Conservation (phyloP, 1,140 invertebrate species). For the Conus betulinus region DNA sequence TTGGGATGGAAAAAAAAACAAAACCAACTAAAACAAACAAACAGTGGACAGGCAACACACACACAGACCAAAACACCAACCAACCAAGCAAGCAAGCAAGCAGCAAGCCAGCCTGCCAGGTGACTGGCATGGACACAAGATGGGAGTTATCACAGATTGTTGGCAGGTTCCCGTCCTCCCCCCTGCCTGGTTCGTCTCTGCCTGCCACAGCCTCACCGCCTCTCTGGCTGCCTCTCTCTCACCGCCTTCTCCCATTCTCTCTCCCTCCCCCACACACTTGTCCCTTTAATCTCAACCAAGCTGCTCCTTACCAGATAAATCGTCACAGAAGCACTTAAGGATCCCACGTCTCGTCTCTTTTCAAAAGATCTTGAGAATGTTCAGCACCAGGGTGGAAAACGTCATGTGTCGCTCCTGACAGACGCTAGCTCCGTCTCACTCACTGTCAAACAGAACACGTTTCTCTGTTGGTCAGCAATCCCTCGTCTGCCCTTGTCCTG, state of each 20-base stretch:
- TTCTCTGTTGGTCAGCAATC: not conserved
- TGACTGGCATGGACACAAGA: no score
- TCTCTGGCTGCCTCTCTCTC: not conserved
- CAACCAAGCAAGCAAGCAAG: no score
- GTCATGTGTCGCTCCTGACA: not conserved
- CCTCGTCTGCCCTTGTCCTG: not conserved
- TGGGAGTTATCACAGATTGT: conserved; percentile 3
- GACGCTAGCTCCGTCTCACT: not conserved
- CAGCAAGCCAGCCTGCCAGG: no score
- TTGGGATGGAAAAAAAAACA: no score
- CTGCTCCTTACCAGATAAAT: not conserved
- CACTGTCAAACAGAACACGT: not conserved
- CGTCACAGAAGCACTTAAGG: not conserved
- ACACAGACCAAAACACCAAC: no score
- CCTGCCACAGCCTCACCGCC: no score
- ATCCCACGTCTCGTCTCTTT: not conserved
- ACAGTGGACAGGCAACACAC: no score
- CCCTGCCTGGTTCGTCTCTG: not conserved
- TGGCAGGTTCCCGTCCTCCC: not conserved
- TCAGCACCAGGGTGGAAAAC: conserved; percentile 2
- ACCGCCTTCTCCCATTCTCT: no score
- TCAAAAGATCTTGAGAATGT: not conserved
- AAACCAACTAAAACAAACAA: no score
- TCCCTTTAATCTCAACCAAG: not conserved
- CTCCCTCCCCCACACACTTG: no score